A percentile compares a stretch with the other conserved stretches of the same genome.
Evolutionary conservation across 2,888 invertebrate species (phyloP).

Genomic region (Prosopocoilus inquinatus): DNA sequence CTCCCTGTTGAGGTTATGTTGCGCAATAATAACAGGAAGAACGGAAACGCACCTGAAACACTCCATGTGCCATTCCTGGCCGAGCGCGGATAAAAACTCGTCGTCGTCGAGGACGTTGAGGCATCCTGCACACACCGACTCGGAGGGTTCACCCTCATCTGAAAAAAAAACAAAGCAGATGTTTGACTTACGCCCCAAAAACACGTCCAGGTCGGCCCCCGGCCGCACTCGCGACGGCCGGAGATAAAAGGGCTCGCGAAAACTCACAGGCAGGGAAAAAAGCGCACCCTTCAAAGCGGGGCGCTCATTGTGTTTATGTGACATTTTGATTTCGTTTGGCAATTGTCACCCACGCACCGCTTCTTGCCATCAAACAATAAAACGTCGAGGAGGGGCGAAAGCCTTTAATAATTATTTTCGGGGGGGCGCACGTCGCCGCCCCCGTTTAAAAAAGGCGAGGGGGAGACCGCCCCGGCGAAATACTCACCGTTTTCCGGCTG

Average conservation of each 20-base stretch:
- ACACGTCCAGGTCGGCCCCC: too few relatives aligned
- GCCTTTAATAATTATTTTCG: background rate
- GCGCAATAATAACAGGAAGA: too few relatives aligned
- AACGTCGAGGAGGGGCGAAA: background rate
- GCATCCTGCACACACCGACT: conserved; percentile 67
- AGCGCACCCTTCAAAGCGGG: background rate
- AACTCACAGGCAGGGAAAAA: background rate
- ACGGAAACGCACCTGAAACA: conserved; percentile 73
- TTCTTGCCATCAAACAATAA: conserved; percentile 6
- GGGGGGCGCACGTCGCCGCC: too few relatives aligned
- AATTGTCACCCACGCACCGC: conserved; percentile 37
- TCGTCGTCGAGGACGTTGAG: conserved; percentile 71
- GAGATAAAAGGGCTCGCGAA: background rate
- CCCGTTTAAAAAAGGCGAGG: background rate
- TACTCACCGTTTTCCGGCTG: conserved; percentile 39
- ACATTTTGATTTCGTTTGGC: conserved; percentile 29
- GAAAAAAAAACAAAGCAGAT: background rate
- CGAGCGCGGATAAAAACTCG: conserved; percentile 77
- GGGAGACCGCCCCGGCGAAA: background rate
- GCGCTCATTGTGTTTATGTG: background rate
- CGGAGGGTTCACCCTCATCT: conserved; percentile 33
- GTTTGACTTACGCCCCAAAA: background rate
- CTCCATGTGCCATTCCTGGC: conserved; percentile 86
- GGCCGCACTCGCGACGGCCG: too few relatives aligned
- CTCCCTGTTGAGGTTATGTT: background rate